Evolutionary conservation across 2,888 invertebrate genomes (phyloP).

Genomic region (Encarsia formosa): DNA sequence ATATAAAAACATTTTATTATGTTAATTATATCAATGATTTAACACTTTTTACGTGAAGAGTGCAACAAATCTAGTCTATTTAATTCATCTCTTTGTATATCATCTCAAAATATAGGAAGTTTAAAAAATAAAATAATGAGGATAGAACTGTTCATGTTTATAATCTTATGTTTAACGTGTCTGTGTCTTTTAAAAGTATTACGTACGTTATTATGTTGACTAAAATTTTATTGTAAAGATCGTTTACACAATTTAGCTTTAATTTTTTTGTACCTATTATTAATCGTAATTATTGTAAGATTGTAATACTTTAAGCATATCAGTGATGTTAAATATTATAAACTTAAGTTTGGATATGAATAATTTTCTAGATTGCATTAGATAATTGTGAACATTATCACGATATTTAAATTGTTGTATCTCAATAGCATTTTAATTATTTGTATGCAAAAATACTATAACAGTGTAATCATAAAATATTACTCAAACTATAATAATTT

Average conservation of each 20-base stretch:
- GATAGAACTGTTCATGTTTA: conserved; percentile 3
- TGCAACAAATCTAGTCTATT: conserved; percentile 8
- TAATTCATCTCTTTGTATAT: conserved; percentile 2
- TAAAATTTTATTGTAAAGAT: conserved; percentile 11
- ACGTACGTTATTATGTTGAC: not conserved
- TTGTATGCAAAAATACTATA: conserved; percentile 3
- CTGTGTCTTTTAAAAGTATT: conserved; percentile 6
- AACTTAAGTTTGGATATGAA: conserved; percentile 6
- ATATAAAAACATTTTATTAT: no score
- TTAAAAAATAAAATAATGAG: not conserved
- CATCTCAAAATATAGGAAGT: not conserved
- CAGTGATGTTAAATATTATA: conserved; percentile 7
- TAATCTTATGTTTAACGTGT: not conserved
- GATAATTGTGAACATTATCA: conserved; percentile 1
- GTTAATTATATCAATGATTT: no score
- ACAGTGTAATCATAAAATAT: not conserved
- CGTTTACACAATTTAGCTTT: conserved; percentile 3
- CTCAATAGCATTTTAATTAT: conserved; percentile 20
- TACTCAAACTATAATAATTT: not conserved
- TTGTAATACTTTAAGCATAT: conserved; percentile 14
- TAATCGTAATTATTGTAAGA: no score
- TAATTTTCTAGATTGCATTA: conserved; percentile 14
- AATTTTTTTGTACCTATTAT: conserved; percentile 10
- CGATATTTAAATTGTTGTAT: conserved; percentile 3
- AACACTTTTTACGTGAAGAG: not conserved